These are phyloP conservation scores for Eulimnadia texana DNA, from an alignment of 1,140 invertebrate genomes.

Conservation along the genomic window DNA sequence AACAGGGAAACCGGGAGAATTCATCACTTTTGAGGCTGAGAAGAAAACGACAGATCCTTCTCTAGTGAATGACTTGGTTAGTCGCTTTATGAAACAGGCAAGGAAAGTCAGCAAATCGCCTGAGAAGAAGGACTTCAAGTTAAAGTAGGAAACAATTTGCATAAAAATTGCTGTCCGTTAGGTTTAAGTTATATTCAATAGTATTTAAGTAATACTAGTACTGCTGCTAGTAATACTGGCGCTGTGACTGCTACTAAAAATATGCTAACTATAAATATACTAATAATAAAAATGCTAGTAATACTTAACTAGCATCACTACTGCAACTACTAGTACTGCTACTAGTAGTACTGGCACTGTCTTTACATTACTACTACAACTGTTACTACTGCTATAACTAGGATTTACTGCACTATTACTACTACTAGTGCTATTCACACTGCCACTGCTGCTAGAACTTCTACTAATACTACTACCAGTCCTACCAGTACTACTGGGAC, in stretches of 20 bases:
- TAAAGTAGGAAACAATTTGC: conserved; percentile 20
- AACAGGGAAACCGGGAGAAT: conserved; percentile 11
- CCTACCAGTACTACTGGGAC: too few relatives aligned
- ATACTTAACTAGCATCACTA: neutral
- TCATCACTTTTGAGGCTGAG: conserved; percentile 17
- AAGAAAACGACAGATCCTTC: conserved; percentile 18
- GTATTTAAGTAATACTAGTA: neutral
- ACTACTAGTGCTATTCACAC: too few relatives aligned
- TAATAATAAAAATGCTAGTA: neutral
- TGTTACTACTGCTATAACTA: too few relatives aligned
- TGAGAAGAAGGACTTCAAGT: conserved; percentile 20
- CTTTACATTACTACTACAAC: too few relatives aligned
- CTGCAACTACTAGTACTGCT: too few relatives aligned
- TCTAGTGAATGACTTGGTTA: conserved; percentile 20
- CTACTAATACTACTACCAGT: too few relatives aligned
- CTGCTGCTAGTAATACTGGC: neutral
- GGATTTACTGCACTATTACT: too few relatives aligned
- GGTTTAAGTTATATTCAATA: neutral
- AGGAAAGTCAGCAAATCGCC: conserved; percentile 16
- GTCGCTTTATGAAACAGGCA: conserved; percentile 19
- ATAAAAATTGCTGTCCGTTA: neutral
- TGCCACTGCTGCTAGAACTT: too few relatives aligned
- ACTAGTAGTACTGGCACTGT: too few relatives aligned
- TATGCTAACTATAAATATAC: neutral
- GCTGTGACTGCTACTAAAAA: neutral